Conservation (phyloP, 2,113 vertebrate genomes). For the Cathartes aura region DNA sequence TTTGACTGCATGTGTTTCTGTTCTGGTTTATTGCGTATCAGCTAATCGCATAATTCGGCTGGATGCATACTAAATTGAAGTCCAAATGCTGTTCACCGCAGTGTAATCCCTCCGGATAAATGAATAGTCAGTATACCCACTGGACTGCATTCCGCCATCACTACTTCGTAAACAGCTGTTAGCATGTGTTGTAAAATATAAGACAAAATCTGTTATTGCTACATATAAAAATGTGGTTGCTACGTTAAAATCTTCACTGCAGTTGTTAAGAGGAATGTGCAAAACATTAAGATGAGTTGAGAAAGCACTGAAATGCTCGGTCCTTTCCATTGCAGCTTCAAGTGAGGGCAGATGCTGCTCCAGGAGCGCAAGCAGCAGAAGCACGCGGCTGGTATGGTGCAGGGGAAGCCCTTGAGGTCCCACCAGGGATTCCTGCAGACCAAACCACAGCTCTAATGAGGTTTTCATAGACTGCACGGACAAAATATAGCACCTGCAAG, state of each 20-base stretch:
- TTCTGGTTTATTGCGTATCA: slow-evolving; percentile 73
- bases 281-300: neutral
- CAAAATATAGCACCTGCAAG: neutral
- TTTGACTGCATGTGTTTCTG: slow-evolving; percentile 65
- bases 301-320: neutral
- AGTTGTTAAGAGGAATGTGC: neutral
- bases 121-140: slow-evolving; percentile 65
- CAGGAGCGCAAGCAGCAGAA: neutral
- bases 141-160: slow-evolving; percentile 43
- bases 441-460: neutral
- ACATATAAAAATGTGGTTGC: neutral
- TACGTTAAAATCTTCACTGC: neutral
- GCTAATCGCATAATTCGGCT: slow-evolving; percentile 70
- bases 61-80: slow-evolving; percentile 73
- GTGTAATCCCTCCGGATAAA: slow-evolving; percentile 69
- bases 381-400: rapidly evolving
- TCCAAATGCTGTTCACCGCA: slow-evolving; percentile 59
- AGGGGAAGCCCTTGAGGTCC: neutral
- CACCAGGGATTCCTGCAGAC: neutral
- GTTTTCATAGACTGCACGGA: neutral
- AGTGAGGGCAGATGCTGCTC: neutral
- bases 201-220: slow-evolving; percentile 41
- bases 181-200: neutral
- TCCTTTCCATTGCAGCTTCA: neutral
- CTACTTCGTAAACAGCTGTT: slow-evolving; percentile 58